Percentiles rank a stretch among this genome's conserved stretches.
These are phyloP conservation scores for Dipodomys stephensi DNA, from an alignment of 2,113 vertebrate species.

Conservation along the genomic window DNA sequence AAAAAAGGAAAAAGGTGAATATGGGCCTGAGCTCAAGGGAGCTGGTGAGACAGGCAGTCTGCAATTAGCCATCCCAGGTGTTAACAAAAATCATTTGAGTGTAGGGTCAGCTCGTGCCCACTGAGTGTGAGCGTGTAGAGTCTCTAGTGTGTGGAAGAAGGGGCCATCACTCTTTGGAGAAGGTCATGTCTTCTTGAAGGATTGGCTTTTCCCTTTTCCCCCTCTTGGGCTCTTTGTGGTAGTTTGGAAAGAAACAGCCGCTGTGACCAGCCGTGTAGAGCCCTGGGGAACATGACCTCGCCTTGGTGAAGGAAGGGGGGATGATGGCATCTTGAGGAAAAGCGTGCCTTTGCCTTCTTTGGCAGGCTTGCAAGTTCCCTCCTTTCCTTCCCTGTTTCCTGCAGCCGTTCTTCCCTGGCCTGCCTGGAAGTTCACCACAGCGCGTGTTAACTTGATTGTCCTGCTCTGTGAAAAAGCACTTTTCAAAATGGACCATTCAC, in stretches of 20 bases:
- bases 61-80: background rate
- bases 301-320: background rate
- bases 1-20: no score
- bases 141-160: background rate
- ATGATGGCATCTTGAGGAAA: conserved; percentile 3
- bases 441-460: background rate
- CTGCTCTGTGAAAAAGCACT: conserved; percentile 17
- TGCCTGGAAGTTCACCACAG: background rate
- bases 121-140: background rate
- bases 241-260: background rate
- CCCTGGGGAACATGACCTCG: background rate
- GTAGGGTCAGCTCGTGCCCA: no score
- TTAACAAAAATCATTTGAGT: background rate
- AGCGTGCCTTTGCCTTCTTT: conserved; percentile 13
- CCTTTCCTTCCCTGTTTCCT: background rate
- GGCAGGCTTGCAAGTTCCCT: background rate
- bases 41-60: background rate
- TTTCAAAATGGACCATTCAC: background rate
- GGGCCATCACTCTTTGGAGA: background rate
- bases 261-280: background rate
- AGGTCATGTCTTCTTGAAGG: background rate
- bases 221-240: background rate
- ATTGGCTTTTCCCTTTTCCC: background rate
- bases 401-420: background rate
- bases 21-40: background rate